Percentiles rank a stretch among this genome's conserved stretches.
These are phyloP conservation scores for Himantopus leucocephalus DNA, from an alignment of 2,113 vertebrate genomes.

Conservation along the genomic window DNA sequence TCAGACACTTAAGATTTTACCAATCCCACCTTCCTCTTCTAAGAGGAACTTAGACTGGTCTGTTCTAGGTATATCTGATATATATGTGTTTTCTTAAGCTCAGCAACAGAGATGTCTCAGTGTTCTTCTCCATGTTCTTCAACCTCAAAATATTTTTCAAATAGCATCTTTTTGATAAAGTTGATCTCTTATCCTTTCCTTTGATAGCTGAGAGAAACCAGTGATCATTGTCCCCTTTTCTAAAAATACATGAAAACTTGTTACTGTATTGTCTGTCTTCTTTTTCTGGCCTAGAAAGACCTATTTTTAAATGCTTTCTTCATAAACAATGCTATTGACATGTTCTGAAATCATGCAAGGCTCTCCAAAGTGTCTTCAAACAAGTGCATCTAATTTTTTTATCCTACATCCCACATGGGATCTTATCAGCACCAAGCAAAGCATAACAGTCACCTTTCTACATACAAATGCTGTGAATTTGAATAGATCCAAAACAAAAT, in stretches of 20 bases:
- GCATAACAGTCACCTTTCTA: rapidly evolving
- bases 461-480: background rate
- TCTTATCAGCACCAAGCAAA: background rate
- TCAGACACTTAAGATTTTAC: background rate
- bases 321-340: background rate
- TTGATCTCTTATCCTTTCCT: background rate
- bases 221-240: background rate
- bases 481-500: background rate
- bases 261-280: background rate
- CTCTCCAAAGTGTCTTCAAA: background rate
- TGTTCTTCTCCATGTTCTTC: background rate
- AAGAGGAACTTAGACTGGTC: background rate
- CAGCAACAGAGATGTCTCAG: background rate
- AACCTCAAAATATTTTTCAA: background rate
- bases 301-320: background rate
- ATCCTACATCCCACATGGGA: background rate
- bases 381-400: background rate
- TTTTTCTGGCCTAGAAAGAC: background rate
- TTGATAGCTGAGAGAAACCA: background rate
- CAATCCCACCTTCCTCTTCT: background rate
- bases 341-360: background rate
- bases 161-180: background rate
- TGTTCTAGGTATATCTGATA: background rate
- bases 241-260: background rate
- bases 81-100: background rate